These are phyloP conservation scores for Gobionotothen gibberifrons DNA, from an alignment of 2,797 vertebrate species.

Conservation along the genomic window DNA sequence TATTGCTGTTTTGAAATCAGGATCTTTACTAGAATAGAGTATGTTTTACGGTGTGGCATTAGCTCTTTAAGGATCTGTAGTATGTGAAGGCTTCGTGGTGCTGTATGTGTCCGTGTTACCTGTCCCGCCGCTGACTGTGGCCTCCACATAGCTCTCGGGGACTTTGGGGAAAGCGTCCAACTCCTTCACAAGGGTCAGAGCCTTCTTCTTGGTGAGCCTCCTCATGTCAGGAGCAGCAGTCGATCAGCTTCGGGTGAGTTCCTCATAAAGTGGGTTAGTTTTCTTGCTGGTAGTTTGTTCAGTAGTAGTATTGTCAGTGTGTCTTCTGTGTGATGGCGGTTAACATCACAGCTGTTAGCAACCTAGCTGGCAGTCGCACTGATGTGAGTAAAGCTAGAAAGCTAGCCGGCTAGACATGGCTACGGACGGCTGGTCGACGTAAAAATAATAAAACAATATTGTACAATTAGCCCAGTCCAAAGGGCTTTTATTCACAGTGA, in stretches of 20 bases:
- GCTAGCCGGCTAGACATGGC: not conserved
- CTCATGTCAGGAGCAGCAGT: slow-evolving; percentile 85
- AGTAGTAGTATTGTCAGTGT: too few relatives aligned
- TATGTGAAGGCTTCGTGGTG: too few relatives aligned
- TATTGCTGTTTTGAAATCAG: too few relatives aligned
- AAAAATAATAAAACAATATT: too few relatives aligned
- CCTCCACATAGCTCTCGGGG: slow-evolving; percentile 97
- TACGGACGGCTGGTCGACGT: too few relatives aligned
- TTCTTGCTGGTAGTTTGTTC: not conserved
- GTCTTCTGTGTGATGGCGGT: slow-evolving; percentile 33
- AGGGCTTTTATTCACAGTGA: not conserved
- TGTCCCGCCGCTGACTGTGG: slow-evolving; percentile 94
- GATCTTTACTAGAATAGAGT: too few relatives aligned
- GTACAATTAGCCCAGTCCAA: not conserved
- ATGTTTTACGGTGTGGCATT: too few relatives aligned
- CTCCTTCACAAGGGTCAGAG: slow-evolving; percentile 94
- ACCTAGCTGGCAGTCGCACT: not conserved
- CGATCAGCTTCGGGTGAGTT: not conserved
- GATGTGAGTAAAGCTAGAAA: not conserved
- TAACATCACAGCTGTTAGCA: slow-evolving; percentile 35
- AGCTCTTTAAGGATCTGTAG: too few relatives aligned
- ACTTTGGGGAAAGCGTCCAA: slow-evolving; percentile 98
- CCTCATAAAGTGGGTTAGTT: slow-evolving; percentile 35
- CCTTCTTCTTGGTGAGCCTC: slow-evolving; percentile 94
- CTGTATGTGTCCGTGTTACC: slow-evolving; percentile 74